phyloP scores from a whole-genome alignment of 2,113 vertebrate genomes.

The Brachyhypopomus occidentalis region DNA sequence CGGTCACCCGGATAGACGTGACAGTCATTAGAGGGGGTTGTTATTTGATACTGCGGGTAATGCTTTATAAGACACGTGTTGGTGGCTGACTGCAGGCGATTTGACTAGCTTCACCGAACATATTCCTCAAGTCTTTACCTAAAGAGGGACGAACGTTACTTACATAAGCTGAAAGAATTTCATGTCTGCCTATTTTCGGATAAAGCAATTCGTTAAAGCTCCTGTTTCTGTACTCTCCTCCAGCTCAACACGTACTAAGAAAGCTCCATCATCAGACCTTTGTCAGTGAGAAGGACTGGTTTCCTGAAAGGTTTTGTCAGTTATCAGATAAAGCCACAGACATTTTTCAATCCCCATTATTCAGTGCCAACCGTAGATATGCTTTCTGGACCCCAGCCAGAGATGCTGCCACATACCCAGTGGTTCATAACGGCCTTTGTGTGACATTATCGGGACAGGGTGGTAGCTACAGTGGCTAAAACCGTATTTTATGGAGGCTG shows the following conservation, averaged over 20 bases:
- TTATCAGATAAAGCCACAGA: constrained; percentile 31
- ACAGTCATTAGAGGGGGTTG: constrained; percentile 22
- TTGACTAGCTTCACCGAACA: too few relatives aligned
- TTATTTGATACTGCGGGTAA: too few relatives aligned
- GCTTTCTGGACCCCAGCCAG: background rate
- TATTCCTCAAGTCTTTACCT: too few relatives aligned
- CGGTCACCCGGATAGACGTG: constrained; percentile 9
- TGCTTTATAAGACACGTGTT: too few relatives aligned
- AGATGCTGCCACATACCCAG: background rate
- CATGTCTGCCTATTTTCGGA: too few relatives aligned
- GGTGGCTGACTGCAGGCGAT: too few relatives aligned
- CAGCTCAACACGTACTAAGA: background rate
- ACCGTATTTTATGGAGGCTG: background rate
- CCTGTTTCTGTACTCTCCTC: background rate
- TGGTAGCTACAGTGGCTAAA: background rate
- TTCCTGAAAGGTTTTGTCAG: constrained; percentile 36
- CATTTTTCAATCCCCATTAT: constrained; percentile 14
- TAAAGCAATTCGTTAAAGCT: too few relatives aligned
- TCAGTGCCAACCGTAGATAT: background rate
- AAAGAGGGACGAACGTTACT: too few relatives aligned
- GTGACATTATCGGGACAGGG: background rate
- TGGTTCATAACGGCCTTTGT: background rate
- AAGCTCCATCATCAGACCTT: constrained; percentile 8
- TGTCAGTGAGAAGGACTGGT: background rate
- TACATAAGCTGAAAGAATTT: too few relatives aligned